phyloP scores from a whole-genome alignment of 2,888 invertebrate species.

The Smittia sp. region DNA sequence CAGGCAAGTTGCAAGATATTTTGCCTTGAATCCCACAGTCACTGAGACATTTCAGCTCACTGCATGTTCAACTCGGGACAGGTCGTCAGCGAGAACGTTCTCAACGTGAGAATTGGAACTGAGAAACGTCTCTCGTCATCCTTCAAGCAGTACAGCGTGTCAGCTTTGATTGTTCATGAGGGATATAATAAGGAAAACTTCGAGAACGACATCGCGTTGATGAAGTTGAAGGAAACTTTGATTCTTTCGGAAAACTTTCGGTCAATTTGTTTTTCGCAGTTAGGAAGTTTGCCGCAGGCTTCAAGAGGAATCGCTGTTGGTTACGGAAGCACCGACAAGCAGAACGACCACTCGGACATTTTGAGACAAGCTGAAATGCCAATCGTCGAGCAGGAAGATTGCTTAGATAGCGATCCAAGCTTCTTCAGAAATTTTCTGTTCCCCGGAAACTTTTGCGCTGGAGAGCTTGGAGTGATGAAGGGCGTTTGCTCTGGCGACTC shows the following conservation, averaged over 20 bases:
- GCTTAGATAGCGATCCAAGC: conserved; percentile 3
- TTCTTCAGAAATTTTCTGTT: neutral
- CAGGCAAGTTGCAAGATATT: neutral
- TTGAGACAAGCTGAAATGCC: conserved; percentile 6
- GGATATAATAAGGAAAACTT: conserved; percentile 3
- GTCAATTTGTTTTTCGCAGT: neutral
- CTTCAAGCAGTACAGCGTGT: conserved; percentile 12
- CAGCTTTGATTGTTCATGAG: neutral
- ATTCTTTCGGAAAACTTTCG: neutral
- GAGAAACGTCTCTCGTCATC: neutral
- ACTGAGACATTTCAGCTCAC: conserved; percentile 7
- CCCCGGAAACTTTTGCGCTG: conserved; percentile 21
- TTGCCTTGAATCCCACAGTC: no score
- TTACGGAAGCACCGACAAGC: conserved; percentile 20
- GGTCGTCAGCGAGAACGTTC: neutral
- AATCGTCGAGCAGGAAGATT: neutral
- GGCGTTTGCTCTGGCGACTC: conserved; percentile 25
- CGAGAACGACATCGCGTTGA: conserved; percentile 23
- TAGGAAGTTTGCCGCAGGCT: neutral
- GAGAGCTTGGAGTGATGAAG: neutral
- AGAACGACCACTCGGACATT: neutral
- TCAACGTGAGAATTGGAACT: neutral
- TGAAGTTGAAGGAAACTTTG: neutral
- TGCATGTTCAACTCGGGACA: neutral
- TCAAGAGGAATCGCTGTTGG: conserved; percentile 18